Base-by-base conservation (phyloP, 2,797 vertebrate species). In the Microcaecilia unicolor region DNA sequence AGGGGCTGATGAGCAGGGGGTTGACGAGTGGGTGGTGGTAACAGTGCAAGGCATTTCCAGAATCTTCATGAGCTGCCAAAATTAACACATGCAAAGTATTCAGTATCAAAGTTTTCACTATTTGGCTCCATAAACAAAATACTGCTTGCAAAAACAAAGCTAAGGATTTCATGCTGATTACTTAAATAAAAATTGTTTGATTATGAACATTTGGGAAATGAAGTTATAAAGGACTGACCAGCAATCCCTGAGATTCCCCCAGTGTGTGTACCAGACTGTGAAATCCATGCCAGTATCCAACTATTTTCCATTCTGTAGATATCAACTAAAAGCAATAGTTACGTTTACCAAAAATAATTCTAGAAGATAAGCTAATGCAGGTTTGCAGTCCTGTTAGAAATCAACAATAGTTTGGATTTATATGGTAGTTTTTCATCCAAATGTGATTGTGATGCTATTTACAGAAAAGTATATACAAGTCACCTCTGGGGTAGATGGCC, bases 131-230 rank as follows among this genome's bases (percentile, higher is more conserved):
- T 72, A 91, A 93, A 93, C 85, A 93, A 71, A 72, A 86, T 80
- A 80, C 78, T 58, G 83, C 77, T 87, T 92, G 84, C 67, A 74
- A 89, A 88, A 93, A 92, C 84, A 92, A 78, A 81, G 80, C 78
- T 68, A 72, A 87, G 84, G 74, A 81, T 80, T 83, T 89, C 91
- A 85, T 70, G 85, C 91, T 88, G 91, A 76, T 87, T 87, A 72
- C 83, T 90, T 81, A 89, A 93, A 92, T 89, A 91, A 80, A 89
- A 83, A 69, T 78, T 83, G 81, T 92, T 94, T 92, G 87, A 93
- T 93, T 91, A 89, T 81, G 85, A 92, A 81, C 84, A 14, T 89
- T 85, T 79, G 90, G 88, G 89, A 92, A 89, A 91, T 84, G 68
- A 82, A 85, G 78, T 83, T 80, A 81, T 66, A 71, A 67, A 67